Conservation (phyloP, 2,888 invertebrate species). For the Troglohyphantes excavatus region DNA sequence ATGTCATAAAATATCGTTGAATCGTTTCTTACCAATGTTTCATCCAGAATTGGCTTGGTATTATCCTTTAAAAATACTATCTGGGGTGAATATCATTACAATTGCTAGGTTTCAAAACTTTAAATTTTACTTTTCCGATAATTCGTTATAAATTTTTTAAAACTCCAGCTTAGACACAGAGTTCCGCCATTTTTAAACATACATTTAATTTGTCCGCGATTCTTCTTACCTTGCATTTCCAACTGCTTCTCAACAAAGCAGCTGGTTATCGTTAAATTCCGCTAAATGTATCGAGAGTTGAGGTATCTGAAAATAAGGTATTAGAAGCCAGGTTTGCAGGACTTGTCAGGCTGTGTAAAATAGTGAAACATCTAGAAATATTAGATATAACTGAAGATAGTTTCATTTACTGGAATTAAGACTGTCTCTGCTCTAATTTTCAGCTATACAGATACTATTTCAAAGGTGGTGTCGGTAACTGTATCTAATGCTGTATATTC, state of each 20-base stretch:
- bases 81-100: too few species aligned
- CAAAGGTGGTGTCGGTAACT: conserved; percentile 53
- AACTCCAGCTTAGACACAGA: too few species aligned
- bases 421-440: conserved; percentile 47
- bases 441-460: conserved; percentile 40
- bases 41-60: too few species aligned
- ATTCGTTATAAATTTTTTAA: too few species aligned
- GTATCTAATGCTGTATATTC: conserved; percentile 67
- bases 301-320: conserved; percentile 41
- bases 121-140: too few species aligned
- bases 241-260: neutral
- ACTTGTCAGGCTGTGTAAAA: conserved; percentile 74
- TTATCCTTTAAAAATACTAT: too few species aligned
- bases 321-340: conserved; percentile 70
- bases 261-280: neutral
- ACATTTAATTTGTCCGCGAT: neutral
- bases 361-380: conserved; percentile 59
- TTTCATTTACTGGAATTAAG: conserved; percentile 56
- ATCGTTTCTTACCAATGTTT: too few species aligned
- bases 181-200: neutral
- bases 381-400: conserved; percentile 30
- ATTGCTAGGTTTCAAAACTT: too few species aligned
- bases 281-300: neutral
- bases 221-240: neutral
- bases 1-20: too few species aligned